phyloP scores from a whole-genome alignment of 2,797 vertebrate species.

The Falco novaeseelandiae region DNA sequence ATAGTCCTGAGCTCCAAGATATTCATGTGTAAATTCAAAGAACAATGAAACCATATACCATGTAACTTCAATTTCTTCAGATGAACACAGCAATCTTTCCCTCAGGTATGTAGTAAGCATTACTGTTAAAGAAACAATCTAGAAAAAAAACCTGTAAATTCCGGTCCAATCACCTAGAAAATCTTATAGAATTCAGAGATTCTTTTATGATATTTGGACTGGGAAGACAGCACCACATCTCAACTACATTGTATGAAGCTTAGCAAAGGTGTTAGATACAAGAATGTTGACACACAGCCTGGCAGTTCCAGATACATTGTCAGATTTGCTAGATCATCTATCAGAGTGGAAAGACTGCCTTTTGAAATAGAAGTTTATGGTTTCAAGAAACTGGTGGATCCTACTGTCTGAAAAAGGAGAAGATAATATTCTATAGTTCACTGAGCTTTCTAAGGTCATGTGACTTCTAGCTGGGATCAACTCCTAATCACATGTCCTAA shows the following conservation, averaged over 20 bases:
- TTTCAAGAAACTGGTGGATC: background rate
- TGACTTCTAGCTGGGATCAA: background rate
- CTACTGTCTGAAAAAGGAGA: background rate
- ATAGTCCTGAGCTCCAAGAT: background rate
- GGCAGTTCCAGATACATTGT: background rate
- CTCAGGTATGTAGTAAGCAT: background rate
- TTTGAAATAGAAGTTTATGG: background rate
- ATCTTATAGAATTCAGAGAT: background rate
- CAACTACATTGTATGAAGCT: background rate
- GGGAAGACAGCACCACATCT: background rate
- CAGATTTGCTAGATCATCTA: background rate
- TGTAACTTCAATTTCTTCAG: background rate
- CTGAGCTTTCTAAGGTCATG: background rate
- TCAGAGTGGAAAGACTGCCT: background rate
- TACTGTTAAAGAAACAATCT: background rate
- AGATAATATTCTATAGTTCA: background rate
- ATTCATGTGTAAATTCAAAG: background rate
- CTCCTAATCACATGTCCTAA: background rate
- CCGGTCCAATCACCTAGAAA: background rate
- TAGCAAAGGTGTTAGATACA: background rate
- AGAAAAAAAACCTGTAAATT: background rate
- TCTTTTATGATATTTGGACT: background rate
- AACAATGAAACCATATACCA: background rate
- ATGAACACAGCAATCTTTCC: background rate
- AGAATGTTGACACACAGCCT: background rate